Evolutionary conservation across 2,888 invertebrate species (phyloP), one percentile per base, ranked within the genome.

Genomic region (Synergus gifuensis): DNA sequence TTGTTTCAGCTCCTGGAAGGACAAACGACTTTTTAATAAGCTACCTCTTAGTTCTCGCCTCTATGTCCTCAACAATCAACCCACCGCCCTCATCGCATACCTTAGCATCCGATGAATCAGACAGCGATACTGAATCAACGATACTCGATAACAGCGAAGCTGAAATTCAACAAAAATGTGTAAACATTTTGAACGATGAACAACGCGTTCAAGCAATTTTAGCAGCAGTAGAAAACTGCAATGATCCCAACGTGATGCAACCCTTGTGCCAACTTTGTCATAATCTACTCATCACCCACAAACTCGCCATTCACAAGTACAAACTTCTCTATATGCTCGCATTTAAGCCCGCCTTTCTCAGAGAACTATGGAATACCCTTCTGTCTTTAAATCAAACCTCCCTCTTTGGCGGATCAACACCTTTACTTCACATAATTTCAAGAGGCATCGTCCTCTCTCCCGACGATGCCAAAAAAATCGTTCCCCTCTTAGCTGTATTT

Each of bases 401-500:
- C 8, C 89, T 93, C 12, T 92, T 93, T 83, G 93, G 93, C 4
- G 93, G 93, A 0, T 91, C 93, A 1, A 94, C 94, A 0, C 94
- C 95, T 0, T 92, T 96, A 11, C 91, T 96, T 5, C 94, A 95
- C 66, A 94, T 96, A 4, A 92, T 96, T 58, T 94, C 96, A 0
- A 93, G 95, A n/a, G 96, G 96, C 0, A 93, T 95, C 87, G 93
- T 94, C 0, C 92, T 94, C 4, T 93, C 94, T 28, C 87, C 92
- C 78, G 93, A 94, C 16, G 95, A 96, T 82, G 94, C 95, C 4
- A 94, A 95, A 22, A 94, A 94, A 16, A 94, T 98, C 18, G 94
- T 97, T 14, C 97, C 98, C 0, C 94, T 97, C 0, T 90, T 98
- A 54, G 96, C 97, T 0, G 96, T 97, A 1, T 98, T 98, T 92